Percentiles rank a stretch among this genome's conserved stretches.
phyloP scores from a whole-genome alignment of 2,888 invertebrate genomes.

The Heliconius erato region DNA sequence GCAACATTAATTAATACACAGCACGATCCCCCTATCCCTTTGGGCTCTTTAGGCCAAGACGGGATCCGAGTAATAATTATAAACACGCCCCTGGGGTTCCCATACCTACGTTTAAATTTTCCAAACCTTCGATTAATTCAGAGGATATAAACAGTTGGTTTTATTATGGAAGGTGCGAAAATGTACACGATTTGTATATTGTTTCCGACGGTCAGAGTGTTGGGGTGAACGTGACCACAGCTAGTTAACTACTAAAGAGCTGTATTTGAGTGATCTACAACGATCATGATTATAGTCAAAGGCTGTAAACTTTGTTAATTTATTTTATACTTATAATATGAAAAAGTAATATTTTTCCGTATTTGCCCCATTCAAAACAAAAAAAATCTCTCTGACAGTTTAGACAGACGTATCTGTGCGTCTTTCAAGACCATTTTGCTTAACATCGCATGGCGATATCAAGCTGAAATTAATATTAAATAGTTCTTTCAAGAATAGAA shows the following conservation, averaged over 20 bases:
- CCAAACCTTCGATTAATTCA: constrained; percentile 50
- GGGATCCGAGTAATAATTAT: constrained; percentile 78
- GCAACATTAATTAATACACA: constrained; percentile 57
- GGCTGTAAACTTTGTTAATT: too few relatives aligned
- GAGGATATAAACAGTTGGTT: constrained; percentile 46
- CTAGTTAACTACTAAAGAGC: neutral
- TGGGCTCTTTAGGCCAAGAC: constrained; percentile 54
- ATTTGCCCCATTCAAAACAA: too few relatives aligned
- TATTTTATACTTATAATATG: too few relatives aligned
- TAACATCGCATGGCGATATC: too few relatives aligned
- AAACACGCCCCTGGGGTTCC: constrained; percentile 78
- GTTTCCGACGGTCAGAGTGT: neutral
- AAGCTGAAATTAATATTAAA: too few relatives aligned
- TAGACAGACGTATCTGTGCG: too few relatives aligned
- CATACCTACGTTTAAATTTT: constrained; percentile 54
- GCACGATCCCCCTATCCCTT: constrained; percentile 54
- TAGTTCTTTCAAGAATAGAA: too few relatives aligned
- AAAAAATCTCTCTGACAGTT: too few relatives aligned
- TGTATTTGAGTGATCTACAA: neutral
- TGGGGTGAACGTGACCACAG: constrained; percentile 15
- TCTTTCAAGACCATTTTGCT: too few relatives aligned
- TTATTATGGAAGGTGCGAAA: constrained; percentile 43
- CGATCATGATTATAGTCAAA: too few relatives aligned
- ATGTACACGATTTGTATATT: constrained; percentile 40
- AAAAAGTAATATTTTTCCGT: too few relatives aligned